phyloP scores from a whole-genome alignment of 1,140 invertebrate genomes.

The Drosophila pruinosa region DNA sequence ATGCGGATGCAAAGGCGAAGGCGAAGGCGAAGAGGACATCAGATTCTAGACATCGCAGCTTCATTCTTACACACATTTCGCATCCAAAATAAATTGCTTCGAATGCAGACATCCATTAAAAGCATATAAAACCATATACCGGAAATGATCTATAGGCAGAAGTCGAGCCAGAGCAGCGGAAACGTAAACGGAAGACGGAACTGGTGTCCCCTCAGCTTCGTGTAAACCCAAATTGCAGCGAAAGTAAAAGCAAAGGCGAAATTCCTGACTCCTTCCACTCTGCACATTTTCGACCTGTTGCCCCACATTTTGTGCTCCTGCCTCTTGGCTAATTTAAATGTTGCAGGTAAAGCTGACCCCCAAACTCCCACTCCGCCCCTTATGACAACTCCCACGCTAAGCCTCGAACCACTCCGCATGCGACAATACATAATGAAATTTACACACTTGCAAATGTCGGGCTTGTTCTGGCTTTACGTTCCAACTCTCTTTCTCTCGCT shows the following conservation, averaged over 20 bases:
- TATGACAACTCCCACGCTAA: background rate
- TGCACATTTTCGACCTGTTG: constrained; percentile 61
- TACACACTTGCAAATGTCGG: constrained; percentile 70
- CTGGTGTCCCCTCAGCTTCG: background rate
- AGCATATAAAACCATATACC: constrained; percentile 74
- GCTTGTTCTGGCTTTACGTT: constrained; percentile 9
- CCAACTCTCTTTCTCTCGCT: constrained; percentile 2
- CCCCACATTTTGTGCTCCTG: constrained; percentile 54
- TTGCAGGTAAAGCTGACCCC: constrained; percentile 49
- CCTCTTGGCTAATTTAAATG: constrained; percentile 62
- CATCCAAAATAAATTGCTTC: constrained; percentile 71
- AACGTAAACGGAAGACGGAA: background rate
- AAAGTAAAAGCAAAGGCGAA: constrained; percentile 48
- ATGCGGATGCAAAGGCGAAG: background rate
- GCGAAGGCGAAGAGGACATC: background rate
- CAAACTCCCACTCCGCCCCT: background rate
- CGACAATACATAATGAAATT: constrained; percentile 70
- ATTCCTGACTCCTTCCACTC: background rate
- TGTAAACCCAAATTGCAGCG: constrained; percentile 30
- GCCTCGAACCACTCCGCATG: constrained; percentile 3
- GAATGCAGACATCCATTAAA: constrained; percentile 78
- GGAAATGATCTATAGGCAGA: constrained; percentile 72
- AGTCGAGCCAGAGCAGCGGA: background rate
- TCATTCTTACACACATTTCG: constrained; percentile 16
- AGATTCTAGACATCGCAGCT: constrained; percentile 9